These are phyloP conservation scores for Aplodontia rufa DNA, from an alignment of 2,113 vertebrate species.

Conservation along the genomic window DNA sequence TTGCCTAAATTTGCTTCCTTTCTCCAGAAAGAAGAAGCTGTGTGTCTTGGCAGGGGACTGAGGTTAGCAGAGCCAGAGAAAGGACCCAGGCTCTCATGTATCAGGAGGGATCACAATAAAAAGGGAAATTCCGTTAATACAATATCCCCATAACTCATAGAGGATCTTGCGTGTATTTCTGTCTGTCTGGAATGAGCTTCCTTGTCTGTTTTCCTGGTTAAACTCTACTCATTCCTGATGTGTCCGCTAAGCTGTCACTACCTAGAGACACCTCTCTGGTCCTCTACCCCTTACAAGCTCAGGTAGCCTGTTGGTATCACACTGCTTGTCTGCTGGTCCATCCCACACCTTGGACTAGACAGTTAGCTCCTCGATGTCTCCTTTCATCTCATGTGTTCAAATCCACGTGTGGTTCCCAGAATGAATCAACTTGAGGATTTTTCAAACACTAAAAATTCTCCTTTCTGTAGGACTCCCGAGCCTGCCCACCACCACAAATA, in stretches of 20 bases:
- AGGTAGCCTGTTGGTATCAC: not conserved
- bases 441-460: not conserved
- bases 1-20: not conserved
- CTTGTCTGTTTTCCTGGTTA: not conserved
- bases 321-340: not conserved
- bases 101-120: not conserved
- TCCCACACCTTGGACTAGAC: not conserved
- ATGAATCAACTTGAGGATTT: not conserved
- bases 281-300: not conserved
- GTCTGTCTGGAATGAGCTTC: not conserved
- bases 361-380: not conserved
- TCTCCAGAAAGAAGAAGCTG: not conserved
- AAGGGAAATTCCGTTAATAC: not conserved
- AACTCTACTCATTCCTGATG: not conserved
- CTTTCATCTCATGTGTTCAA: not conserved
- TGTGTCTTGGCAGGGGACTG: not conserved
- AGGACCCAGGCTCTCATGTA: not conserved
- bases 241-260: not conserved
- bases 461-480: not conserved
- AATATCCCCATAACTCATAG: not conserved
- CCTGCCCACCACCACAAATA: not conserved
- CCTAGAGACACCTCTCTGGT: not conserved
- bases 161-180: not conserved
- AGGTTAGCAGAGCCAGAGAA: not conserved
- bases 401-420: not conserved